A percentile compares a stretch with the other conserved stretches of the same genome.
Evolutionary conservation across 2,113 vertebrate species (phyloP).

Genomic region (Erythrolamprus reginae): DNA sequence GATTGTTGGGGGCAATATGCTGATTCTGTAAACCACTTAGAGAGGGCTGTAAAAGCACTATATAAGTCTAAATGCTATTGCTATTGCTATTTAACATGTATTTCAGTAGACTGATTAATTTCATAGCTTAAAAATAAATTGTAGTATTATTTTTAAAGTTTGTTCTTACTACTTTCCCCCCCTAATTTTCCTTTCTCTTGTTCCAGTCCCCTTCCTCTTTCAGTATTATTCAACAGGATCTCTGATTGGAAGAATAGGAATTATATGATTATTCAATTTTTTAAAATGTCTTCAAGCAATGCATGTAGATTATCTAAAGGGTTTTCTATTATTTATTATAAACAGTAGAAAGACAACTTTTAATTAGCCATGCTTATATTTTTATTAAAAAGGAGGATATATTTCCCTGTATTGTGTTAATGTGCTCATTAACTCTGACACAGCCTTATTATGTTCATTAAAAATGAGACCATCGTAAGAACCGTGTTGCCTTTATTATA

Average conservation of each 20-base stretch:
- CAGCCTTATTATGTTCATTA: neutral
- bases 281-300: neutral
- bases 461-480: neutral
- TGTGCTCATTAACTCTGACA: neutral
- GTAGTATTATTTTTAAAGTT: neutral
- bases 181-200: neutral
- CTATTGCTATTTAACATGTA: neutral
- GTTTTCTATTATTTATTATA: neutral
- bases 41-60: too few species aligned
- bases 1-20: too few species aligned
- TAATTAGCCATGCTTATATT: neutral
- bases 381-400: neutral
- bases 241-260: neutral
- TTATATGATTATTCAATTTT: neutral
- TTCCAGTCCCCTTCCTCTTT: neutral
- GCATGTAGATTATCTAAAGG: neutral
- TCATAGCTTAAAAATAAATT: slow-evolving; percentile 5
- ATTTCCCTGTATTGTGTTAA: neutral
- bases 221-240: neutral
- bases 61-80: too few species aligned
- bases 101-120: neutral
- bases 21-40: too few species aligned
- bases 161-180: neutral
- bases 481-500: neutral
- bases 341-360: neutral